Evolutionary conservation across 2,888 invertebrate species (phyloP).

Genomic region (Eudasyphora cyanicolor): DNA sequence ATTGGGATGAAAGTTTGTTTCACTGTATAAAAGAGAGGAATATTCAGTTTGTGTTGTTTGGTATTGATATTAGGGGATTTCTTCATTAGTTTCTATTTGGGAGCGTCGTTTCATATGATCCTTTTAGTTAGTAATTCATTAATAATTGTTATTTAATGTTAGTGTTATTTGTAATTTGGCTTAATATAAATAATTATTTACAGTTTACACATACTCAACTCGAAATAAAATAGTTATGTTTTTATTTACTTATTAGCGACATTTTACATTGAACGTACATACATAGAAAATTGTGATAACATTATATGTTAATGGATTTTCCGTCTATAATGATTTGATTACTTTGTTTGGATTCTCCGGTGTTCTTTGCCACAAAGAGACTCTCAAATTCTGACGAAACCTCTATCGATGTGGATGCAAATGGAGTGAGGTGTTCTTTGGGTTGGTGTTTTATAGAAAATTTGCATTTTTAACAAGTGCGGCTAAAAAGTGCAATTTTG

Average conservation of each 20-base stretch:
- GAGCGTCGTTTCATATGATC: slow-evolving; percentile 44
- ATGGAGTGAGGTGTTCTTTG: not conserved
- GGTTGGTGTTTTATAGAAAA: slow-evolving; percentile 62
- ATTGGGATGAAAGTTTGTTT: slow-evolving; percentile 19
- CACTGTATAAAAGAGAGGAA: slow-evolving; percentile 50
- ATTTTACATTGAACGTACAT: slow-evolving; percentile 42
- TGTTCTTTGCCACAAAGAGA: not conserved
- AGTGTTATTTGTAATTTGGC: slow-evolving; percentile 49
- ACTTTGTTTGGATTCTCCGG: not conserved
- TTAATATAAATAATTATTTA: slow-evolving; percentile 59
- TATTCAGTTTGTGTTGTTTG: slow-evolving; percentile 37
- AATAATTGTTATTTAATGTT: slow-evolving; percentile 21
- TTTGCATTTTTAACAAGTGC: slow-evolving; percentile 79
- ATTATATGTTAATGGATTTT: slow-evolving; percentile 36
- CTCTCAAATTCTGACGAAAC: not conserved
- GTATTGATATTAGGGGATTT: not conserved
- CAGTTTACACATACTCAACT: slow-evolving; percentile 55
- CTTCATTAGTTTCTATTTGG: slow-evolving; percentile 21
- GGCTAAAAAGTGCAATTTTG: slow-evolving; percentile 77
- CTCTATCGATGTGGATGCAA: not conserved
- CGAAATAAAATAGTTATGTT: slow-evolving; percentile 1
- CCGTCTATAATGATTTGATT: not conserved
- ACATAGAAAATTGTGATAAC: slow-evolving; percentile 34
- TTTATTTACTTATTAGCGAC: slow-evolving; percentile 30
- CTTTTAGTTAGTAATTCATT: not conserved